Evolutionary conservation across 2,797 vertebrate species (phyloP), one percentile per base, ranked within the genome.

Genomic region (Oreochromis grahami): DNA sequence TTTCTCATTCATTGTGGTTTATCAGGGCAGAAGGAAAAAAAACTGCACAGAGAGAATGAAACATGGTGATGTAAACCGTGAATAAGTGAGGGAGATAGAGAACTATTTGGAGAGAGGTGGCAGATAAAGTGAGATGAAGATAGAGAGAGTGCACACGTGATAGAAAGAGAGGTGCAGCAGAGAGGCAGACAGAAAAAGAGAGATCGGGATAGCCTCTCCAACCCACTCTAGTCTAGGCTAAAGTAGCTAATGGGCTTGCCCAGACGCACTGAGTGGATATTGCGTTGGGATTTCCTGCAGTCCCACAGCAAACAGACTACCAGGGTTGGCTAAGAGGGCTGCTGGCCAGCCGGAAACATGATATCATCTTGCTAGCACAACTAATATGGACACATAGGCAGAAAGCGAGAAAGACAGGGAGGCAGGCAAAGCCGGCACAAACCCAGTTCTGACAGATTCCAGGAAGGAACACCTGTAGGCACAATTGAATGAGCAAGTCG

Each of bases 171-270:
- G 76, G 70, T 87, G 77, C 29, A 84, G 70, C 78, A 83, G 68
- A 82, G 78, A 93, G 84, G 50, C 85, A 91, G 76, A 65, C 77
- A 81, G 77, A 82, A 78, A 26, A 52, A 77, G 34, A 92, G 84
- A 89, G 88, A 93, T 86, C 77, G 87, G 92, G 88, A 79, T 87
- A 86, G 86, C 88, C 92, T 92, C 90, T 93, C 84, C 84, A 91
- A 60, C 84, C 86, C 90, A 88, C 94, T 94, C 89, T 77, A 78
- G 91, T 87, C 89, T 85, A 36, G 87, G 91, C 89, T 89, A 87
- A 94, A 95, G 95, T 88, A 94, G 92, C 95, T 96, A 95, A 96
- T 94, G 93, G 94, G 90, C 93, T 93, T 89, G 92, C 91, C 94
- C 91, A 93, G 95, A 94, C 79, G 78, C 90, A 88, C 93, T 86